Evolutionary conservation across 1,140 invertebrate species (phyloP).

Genomic region (Globodera ellingtonae): DNA sequence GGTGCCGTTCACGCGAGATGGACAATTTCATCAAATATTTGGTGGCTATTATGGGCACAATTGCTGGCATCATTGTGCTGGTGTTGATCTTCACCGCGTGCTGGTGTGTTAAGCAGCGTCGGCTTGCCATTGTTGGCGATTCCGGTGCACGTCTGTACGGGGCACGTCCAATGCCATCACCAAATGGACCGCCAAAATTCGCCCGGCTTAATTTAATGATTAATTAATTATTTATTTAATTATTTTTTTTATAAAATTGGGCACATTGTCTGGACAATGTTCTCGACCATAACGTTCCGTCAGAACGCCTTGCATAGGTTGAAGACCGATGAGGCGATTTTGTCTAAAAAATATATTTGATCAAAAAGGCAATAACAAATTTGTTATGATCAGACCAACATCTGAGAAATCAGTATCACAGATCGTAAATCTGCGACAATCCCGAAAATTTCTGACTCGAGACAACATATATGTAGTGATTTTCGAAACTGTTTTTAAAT

Average conservation of each 20-base stretch:
- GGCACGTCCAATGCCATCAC: neutral
- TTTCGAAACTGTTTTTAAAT: too few relatives aligned
- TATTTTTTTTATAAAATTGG: neutral
- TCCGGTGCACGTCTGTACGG: neutral
- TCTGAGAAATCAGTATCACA: too few relatives aligned
- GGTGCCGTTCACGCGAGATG: conserved; percentile 64
- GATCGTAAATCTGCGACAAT: too few relatives aligned
- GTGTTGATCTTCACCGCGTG: conserved; percentile 47
- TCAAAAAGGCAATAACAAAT: too few relatives aligned
- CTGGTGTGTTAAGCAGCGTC: conserved; percentile 51
- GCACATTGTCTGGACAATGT: conserved; percentile 58
- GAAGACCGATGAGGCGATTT: conserved; percentile 53
- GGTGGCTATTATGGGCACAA: conserved; percentile 48
- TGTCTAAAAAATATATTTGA: conserved; percentile 10
- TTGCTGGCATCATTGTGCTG: conserved; percentile 44
- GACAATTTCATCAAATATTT: conserved; percentile 64
- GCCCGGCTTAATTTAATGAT: conserved; percentile 32
- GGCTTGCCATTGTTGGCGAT: conserved; percentile 4
- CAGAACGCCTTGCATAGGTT: conserved; percentile 53
- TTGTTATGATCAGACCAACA: too few relatives aligned
- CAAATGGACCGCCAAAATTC: neutral
- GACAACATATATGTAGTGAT: too few relatives aligned
- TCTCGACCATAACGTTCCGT: conserved; percentile 23
- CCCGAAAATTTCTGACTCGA: too few relatives aligned
- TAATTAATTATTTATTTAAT: neutral